phyloP scores from a whole-genome alignment of 2,113 vertebrate genomes.

The Dipodomys merriami region DNA sequence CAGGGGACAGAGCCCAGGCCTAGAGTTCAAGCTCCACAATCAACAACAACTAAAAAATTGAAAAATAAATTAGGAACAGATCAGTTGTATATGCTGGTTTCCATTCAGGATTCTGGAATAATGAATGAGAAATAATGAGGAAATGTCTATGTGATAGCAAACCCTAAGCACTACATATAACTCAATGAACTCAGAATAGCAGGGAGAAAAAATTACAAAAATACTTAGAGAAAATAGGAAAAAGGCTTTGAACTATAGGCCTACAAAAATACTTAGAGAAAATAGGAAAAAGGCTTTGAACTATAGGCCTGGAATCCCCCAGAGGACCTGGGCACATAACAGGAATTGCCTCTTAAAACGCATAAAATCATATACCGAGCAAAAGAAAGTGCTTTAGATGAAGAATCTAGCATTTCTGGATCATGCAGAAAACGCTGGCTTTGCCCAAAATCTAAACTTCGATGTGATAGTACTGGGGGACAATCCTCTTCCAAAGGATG shows the following conservation, averaged over 20 bases:
- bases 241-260: background rate
- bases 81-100: background rate
- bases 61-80: background rate
- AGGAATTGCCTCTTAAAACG: background rate
- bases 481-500: conserved; percentile 92
- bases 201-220: background rate
- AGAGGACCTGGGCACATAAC: background rate
- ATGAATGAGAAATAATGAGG: background rate
- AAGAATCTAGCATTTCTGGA: conserved; percentile 90
- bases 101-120: background rate
- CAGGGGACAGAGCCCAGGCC: no score
- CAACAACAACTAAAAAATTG: no score
- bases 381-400: conserved; percentile 93
- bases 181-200: conserved; percentile 46
- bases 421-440: conserved; percentile 95
- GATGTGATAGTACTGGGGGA: conserved; percentile 91
- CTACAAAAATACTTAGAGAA: conserved; percentile 25
- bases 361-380: conserved; percentile 86
- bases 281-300: background rate
- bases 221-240: background rate
- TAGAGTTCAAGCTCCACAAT: no score
- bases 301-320: background rate
- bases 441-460: conserved; percentile 96
- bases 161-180: background rate
- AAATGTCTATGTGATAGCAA: conserved; percentile 17